These are phyloP conservation scores for Montipora cactus DNA, from an alignment of 64 coral and sea anemone genomes.

Conservation along the genomic window DNA sequence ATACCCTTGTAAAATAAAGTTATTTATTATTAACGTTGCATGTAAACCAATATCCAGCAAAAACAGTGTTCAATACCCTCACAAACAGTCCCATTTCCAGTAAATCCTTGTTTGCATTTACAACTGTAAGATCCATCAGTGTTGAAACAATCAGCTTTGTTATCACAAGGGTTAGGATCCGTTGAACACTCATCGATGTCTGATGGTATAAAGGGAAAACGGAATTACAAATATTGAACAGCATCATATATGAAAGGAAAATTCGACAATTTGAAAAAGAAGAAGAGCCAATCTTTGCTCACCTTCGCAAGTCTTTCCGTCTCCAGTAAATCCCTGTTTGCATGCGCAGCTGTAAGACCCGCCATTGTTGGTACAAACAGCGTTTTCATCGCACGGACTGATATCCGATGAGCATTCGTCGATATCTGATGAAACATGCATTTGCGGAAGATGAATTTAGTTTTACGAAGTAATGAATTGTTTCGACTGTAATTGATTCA, in stretches of 20 bases:
- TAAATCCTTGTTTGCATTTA: conserved; percentile 51
- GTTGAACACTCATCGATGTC: conserved; percentile 68
- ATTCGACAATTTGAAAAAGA: too few relatives aligned
- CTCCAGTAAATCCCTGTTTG: conserved; percentile 57
- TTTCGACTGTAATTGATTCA: too few relatives aligned
- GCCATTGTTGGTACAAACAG: conserved; percentile 59
- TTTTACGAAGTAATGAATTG: too few relatives aligned
- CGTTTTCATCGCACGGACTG: conserved; percentile 19
- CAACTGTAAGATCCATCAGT: conserved; percentile 50
- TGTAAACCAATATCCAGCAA: too few relatives aligned
- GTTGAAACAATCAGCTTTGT: conserved; percentile 47
- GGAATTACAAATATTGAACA: too few relatives aligned
- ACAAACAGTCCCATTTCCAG: conserved; percentile 57
- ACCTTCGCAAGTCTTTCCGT: conserved; percentile 54
- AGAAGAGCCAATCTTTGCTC: too few relatives aligned
- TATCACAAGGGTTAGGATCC: conserved; percentile 14
- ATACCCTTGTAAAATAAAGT: too few relatives aligned
- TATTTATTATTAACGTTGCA: too few relatives aligned
- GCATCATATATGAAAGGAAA: too few relatives aligned
- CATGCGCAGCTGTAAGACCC: conserved; percentile 75
- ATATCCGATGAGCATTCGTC: neutral
- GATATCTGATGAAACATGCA: too few relatives aligned
- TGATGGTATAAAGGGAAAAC: neutral
- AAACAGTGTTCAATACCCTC: conserved; percentile 25
- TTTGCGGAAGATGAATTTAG: too few relatives aligned